Evolutionary conservation across 2,113 vertebrate species (phyloP), one percentile per base, ranked within the genome.

Genomic region (Acrocephalus arundinaceus): DNA sequence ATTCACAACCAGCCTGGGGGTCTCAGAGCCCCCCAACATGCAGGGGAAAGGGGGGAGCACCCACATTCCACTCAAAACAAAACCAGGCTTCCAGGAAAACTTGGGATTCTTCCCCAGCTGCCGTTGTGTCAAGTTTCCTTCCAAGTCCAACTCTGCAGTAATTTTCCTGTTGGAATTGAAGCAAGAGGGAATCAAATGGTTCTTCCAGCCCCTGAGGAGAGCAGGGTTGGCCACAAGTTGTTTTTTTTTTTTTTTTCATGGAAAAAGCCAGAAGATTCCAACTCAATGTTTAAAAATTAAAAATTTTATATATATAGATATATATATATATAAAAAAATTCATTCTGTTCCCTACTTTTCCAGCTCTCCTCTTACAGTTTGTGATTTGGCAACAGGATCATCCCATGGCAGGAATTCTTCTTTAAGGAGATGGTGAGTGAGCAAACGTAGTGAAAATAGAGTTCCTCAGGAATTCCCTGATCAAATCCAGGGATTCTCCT

Each of bases 231-330:
- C 59, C 49, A 4, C 33, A 17, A 39, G 37, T 25, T 49, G 11
- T 18, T 28, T 0, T 7, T 13, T 23, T n/a, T 24, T 55, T 54
- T 31, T 25, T n/a, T 30, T 3, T 52, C 71, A 63, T 22, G 13
- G 61, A 82, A 88, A 70, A 61, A 85, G 75, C 33, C 75, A 73
- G 21, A 58, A 79, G 68, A 83, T 45, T 82, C 52, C 31, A 77
- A 84, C 41, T 81, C 55, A 55, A 79, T 71, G 59, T 65, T 90
- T 87, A 79, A 84, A 92, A 77, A 71, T 63, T 63, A 39, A 73
- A 81, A 78, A 70, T 46, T 87, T 73, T 87, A 77, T 77, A 77
- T 52, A 87, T 85, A 76, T 85, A 67, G 54, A 55, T 85, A 67
- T 65, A 72, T 71, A 58, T 49, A 59, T 62, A 78, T 63, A 65